phyloP scores from a whole-genome alignment of 2,113 vertebrate genomes.

The Paralichthys olivaceus region DNA sequence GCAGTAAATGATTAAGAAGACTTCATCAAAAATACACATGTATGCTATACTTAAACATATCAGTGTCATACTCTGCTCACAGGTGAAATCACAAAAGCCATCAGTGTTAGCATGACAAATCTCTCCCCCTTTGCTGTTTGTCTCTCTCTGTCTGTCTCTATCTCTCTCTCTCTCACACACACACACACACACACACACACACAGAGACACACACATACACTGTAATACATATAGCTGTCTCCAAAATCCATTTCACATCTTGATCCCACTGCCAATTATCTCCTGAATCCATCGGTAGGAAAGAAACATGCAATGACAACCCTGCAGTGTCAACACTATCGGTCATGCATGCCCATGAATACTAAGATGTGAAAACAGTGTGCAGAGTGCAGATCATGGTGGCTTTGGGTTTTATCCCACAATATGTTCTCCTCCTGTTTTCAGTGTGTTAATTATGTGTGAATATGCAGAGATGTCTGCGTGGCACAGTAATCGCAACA shows the following conservation, averaged over 20 bases:
- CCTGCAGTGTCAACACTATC: slow-evolving; percentile 60
- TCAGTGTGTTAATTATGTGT: background rate
- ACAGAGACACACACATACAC: slow-evolving; percentile 1
- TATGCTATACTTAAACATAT: background rate
- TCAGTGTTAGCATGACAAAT: slow-evolving; percentile 47
- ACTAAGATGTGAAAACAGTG: slow-evolving; percentile 37
- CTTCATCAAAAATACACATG: background rate
- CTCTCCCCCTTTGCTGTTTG: background rate
- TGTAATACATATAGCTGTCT: slow-evolving; percentile 32
- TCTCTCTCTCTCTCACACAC: too few species aligned
- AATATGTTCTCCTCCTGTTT: slow-evolving; percentile 21
- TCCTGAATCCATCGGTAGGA: slow-evolving; percentile 34
- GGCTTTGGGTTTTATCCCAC: slow-evolving; percentile 13
- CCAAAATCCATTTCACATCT: slow-evolving; percentile 55
- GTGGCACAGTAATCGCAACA: too few species aligned
- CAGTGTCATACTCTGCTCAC: background rate
- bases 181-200: slow-evolving; percentile 10
- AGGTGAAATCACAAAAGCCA: slow-evolving; percentile 28
- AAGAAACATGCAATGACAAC: slow-evolving; percentile 43
- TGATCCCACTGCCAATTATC: slow-evolving; percentile 51
- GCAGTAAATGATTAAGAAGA: too few species aligned
- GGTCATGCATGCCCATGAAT: slow-evolving; percentile 74
- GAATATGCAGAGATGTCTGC: background rate
- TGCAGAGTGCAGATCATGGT: background rate
- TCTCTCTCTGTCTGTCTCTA: background rate